Base-by-base conservation (phyloP, 2,797 vertebrate species). In the Pyrrhura leucotis region DNA sequence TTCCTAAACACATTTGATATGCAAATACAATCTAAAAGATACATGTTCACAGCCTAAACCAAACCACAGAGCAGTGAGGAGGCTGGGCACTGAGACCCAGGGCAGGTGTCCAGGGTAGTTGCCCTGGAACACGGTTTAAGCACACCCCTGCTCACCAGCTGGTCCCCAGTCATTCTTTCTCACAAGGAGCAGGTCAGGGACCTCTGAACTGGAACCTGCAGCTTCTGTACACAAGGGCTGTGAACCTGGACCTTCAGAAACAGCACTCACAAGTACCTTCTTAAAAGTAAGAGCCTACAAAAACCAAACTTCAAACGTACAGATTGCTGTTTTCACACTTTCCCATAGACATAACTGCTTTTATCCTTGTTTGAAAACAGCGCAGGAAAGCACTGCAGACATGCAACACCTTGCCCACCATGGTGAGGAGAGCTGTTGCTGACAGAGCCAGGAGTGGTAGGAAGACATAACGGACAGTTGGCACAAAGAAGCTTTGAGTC, bases 51-150 rank as follows among this genome's bases (percentile, higher is more conserved):
- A 50, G 47, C 10, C 51, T 67, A 74, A 76, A 85, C 33, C 22
- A 59, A 76, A 69, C 2, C 21, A 44, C 31, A 81, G 44, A 69
- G 23, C 12, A 66, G 22, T 4, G 10, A 53, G 42, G 18, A 21
- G 54, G 35, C 19, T 59, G 67, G 8, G 22, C 29, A 66, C 54
- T 66, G 37, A 74, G 53, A 78, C 4, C 3, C 0, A 1, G 28
- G 4, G 12, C 62, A 37, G 48, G 14, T 0, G 0, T 2, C 1
- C 1, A 23, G 16, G 6, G 7, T 14, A 73, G 15, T 4, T 4
- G 8, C 8, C 13, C 3, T 8, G 18, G 12, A 53, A 33, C 15
- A 54, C 9, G 6, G 6, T 12, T 79, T 48, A 33, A 79, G 44
- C 0, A 0, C 14, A 39, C 0, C 2, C 8, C 16, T 28, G 39